Base-by-base conservation (phyloP, 2,888 invertebrate genomes). In the Linnaemya vulpina region DNA sequence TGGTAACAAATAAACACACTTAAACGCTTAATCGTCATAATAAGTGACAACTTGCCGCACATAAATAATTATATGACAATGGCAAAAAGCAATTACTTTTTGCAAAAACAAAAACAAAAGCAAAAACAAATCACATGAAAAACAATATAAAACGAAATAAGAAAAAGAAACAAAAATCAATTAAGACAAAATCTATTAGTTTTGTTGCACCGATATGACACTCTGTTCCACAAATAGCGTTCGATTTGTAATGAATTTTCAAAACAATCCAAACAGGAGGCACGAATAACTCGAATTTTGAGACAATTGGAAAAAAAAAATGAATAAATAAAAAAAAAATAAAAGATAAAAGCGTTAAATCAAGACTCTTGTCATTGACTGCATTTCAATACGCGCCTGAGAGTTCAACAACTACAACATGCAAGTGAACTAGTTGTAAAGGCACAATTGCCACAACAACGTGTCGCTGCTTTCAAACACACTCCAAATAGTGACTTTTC, bases 1-100 rank as follows among this genome's bases (percentile, higher is more conserved):
- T 55, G 67, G 60, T 83, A 79, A 84, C 70, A 75, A 79, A 79
- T 79, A 79, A 84, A 74, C 49, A 40, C 74, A 75, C 74, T 83
- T 75, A 83, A 83, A 76, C 60, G 49, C 65, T 79, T 71, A 84
- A 84, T 60, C 40, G 70, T 70, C 79, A 35, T 79, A 75, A 79
- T 79, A 71, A 83, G 75, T 79, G 75, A 43, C 60, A 80, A 74
- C 38, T 79, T 75, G 40, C 10, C 30, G 40, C 67, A 67, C 73
- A 58, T 20, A 49, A 75, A 68, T 46, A 83, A 70, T 75, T 75
- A 63, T 75, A 81, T 70, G 70, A 55, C 62, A 75, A 55, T 46
- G 70, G 63, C 55, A 81, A 75, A 74, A 76, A 68, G 1, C 67
- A 9, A 76, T 17, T 30, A 20, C 7, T 35, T 17, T 13, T 67